Base-by-base conservation (phyloP, 1,140 invertebrate species). In the Dinoponera quadriceps region DNA sequence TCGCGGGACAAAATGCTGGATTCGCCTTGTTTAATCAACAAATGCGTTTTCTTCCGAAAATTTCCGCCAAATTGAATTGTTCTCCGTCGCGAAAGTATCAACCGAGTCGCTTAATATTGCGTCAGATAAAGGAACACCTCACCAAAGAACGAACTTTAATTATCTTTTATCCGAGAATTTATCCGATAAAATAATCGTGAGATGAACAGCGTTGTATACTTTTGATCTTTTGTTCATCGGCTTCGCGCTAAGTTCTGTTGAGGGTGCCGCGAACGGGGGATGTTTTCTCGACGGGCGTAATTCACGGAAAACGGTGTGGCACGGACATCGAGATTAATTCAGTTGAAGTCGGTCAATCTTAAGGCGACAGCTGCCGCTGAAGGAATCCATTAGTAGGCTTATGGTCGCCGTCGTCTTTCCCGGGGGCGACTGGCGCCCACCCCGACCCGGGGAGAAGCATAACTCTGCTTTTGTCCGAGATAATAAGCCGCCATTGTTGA, bases 401-500 rank as follows among this genome's bases (percentile, higher is more conserved):
- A 85, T 66, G 85, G 82, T 71, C 81, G 74, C 54, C 78, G 82
- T 86, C 88, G 75, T 84, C 90, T 91, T 89, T 88, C 82, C 48
- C 71, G 66, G 77, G 65, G 85, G 83, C 82, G 85, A 68, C 83
- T 82, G 65, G 89, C 71, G 84, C 65, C 74, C 85, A 83, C 83
- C 87, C 81, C 68, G 75, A 48, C 69, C 38, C 68, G 75, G 63
- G 81, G 65, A 54, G 72, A 80, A 80, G 60, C 83, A 86, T 85
- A 90, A 89, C 88, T 87, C 68, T 74, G 91, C 92, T 92, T 93
- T 93, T 93, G 92, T 93, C 87, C 89, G 72, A 88, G 89, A 92
- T 92, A 93, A 93, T 93, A 93, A 93, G 92, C 92, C 90, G 86
- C 87, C 90, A 92, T 92, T 93, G 92, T 92, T 88, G 88, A 89